Evolutionary conservation across 1,140 invertebrate species (phyloP), one percentile per base, ranked within the genome.

Genomic region (Lerema accius): DNA sequence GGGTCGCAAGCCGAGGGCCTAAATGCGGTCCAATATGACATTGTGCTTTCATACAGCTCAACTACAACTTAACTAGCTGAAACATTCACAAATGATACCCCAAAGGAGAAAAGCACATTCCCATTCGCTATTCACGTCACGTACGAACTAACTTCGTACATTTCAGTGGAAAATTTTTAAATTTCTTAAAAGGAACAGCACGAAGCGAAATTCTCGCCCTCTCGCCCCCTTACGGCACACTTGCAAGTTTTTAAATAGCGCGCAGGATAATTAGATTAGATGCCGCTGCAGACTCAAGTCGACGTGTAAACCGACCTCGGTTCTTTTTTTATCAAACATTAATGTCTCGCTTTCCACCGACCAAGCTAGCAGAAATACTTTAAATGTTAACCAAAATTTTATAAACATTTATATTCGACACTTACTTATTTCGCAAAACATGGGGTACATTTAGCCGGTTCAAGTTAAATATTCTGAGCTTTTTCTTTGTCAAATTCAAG

Each of bases 241-340:
- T 76, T 73, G 63, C 71, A 72, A 80, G 72, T 81, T 80, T 84
- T 78, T 75, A 66, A 79, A 76, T 73, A 79, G 69, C 67, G 68
- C 65, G 70, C 61, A 67, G 72, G 73, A 78, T 85, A 86, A 86
- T 86, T 86, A 80, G 78, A 86, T 86, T 83, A 82, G 72, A 73
- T 65, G 71, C 70, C 67, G 67, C 66, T 66, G 67, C 66, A 74
- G 75, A 71, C 63, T 48, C 63, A 60, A 50, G 48, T 58, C 63
- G 59, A 70, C 69, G 69, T 63, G 61, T 45, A 67, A 67, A 73
- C 60, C 63, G 71, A 73, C 69, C 58, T 50, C 39, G 66, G 51
- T 59, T 65, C 63, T 67, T 75, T 73, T 58, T 65, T 70, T 71
- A 69, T 71, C 67, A 71, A 58, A 65, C 53, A 73, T 65, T 66